Base-by-base conservation (phyloP, 2,888 invertebrate species). In the Mycalesis mineus region DNA sequence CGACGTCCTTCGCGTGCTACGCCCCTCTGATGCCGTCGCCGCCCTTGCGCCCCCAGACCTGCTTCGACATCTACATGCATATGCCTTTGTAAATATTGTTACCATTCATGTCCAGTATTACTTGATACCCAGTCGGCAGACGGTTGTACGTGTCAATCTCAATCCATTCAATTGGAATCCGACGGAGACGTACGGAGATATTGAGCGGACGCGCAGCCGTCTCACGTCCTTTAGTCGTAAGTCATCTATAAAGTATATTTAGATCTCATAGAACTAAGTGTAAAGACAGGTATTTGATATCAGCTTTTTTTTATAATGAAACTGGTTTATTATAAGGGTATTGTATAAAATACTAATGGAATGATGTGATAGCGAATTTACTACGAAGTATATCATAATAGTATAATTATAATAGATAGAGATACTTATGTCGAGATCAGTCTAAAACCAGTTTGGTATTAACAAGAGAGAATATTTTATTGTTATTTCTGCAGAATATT, bases 241-340 rank as follows among this genome's bases (percentile, higher is more conserved):
- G 36, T 11, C 36, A 11, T 72, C 70, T 64, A 57, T 68, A 71
- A 78, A 64, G 72, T 79, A 78, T 79, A 74, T 77, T 73, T 75
- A 84, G 87, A 87, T 87, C 87, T 87, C 87, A 85, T 87, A 87
- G 81, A 66, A 72, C 71, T 66, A 84, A 83, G 84, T 75, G 73
- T 66, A 73, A 67, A 74, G 74, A 70, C 67, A 72, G 70, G 70
- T 68, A 64, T 65, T 60, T 59, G 58, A 63, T 61, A 65, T 61
- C 63, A 65, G 47, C 63, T 62, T 66, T 69, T 61, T 65, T 70
- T 63, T 62, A 60, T 64, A 48, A 57, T 42, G 64, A 50, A 63
- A 60, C 61, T 60, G 56, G 59, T 57, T 57, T 52, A 48, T 17
- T 14, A 63, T 62, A 57, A 45, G 57, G 56, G 60, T 55, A 55